Conservation (phyloP, 1,140 invertebrate species). For the Scaptodrosophila lebanonensis region DNA sequence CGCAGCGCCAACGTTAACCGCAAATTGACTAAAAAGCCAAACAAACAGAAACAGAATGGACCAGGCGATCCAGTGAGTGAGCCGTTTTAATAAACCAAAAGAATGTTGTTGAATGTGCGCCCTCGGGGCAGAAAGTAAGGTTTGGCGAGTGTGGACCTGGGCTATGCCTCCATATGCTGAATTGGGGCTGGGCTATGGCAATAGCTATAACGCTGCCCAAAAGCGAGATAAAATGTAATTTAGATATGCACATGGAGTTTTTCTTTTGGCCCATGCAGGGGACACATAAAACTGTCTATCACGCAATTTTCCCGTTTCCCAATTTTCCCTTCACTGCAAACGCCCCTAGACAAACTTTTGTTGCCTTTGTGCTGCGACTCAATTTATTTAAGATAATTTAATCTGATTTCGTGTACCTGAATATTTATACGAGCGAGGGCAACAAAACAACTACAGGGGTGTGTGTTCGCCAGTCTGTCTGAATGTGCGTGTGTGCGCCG, state of each 20-base stretch:
- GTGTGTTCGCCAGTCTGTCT: too few relatives aligned
- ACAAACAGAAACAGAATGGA: conserved; percentile 1
- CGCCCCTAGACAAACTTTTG: conserved; percentile 18
- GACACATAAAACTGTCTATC: too few relatives aligned
- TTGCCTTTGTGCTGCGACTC: conserved; percentile 44
- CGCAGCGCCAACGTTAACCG: conserved; percentile 24
- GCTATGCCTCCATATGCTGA: conserved; percentile 50
- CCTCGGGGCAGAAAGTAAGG: conserved; percentile 49
- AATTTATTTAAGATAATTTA: conserved; percentile 72
- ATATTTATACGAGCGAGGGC: conserved; percentile 50
- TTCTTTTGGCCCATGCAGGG: conserved; percentile 6
- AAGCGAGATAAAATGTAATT: conserved; percentile 17
- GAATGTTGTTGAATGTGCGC: conserved; percentile 35
- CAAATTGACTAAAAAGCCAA: conserved; percentile 9
- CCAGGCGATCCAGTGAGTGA: conserved; percentile 14
- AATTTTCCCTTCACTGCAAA: background rate
- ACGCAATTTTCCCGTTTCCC: conserved; percentile 12
- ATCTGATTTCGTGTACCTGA: conserved; percentile 71
- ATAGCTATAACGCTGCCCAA: background rate
- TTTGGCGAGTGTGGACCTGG: conserved; percentile 16
- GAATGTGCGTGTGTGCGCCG: background rate
- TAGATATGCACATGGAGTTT: conserved; percentile 15
- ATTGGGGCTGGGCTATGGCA: background rate
- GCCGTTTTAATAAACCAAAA: conserved; percentile 53
- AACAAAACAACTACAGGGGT: background rate